Evolutionary conservation across 2,888 invertebrate species (phyloP), one percentile per base, ranked within the genome.

Genomic region (Graphium colonna): DNA sequence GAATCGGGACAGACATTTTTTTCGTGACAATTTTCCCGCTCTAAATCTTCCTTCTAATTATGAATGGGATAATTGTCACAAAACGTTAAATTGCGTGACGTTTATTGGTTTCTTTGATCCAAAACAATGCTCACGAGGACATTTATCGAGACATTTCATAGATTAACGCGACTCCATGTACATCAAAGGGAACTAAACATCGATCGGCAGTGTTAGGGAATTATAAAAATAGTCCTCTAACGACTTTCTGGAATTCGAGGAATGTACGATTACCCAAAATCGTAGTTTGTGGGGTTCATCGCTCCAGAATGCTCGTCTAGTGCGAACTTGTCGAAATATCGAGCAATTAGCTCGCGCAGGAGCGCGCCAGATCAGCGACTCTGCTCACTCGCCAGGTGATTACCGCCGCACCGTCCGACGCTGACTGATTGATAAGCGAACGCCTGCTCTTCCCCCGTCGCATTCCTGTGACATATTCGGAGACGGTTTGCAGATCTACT

Each of bases 61-160:
- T 26, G 15, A 36, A 41, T 31, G n/a, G 77, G 80, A 79, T 68
- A 79, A 70, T 75, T 82, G 83, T 81, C 80, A 74, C 71, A 62
- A 63, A 59, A 56, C 60, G 67, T 68, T 79, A 80, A 79, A 85
- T 79, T 78, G 82, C 75, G 71, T 75, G 68, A 62, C 75, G 69
- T 85, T 87, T 86, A 87, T 82, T 75, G 73, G 73, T 67, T 71
- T 65, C 67, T 77, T 88, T 88, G 87, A 88, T 84, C 79, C 72
- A 60, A 60, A 68, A 80, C 79, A 80, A 80, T 80, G 67, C 69
- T 60, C 64, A 60, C 61, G 52, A 64, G 60, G 68, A 73, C 68
- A 72, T 82, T 78, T 77, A 75, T 79, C 75, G 73, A 77, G 76
- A 71, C 68, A 62, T 69, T 74, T 71, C 62, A 63, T 77, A 75